phyloP scores from a whole-genome alignment of 2,888 invertebrate genomes.

The Clistopyga incitator region DNA sequence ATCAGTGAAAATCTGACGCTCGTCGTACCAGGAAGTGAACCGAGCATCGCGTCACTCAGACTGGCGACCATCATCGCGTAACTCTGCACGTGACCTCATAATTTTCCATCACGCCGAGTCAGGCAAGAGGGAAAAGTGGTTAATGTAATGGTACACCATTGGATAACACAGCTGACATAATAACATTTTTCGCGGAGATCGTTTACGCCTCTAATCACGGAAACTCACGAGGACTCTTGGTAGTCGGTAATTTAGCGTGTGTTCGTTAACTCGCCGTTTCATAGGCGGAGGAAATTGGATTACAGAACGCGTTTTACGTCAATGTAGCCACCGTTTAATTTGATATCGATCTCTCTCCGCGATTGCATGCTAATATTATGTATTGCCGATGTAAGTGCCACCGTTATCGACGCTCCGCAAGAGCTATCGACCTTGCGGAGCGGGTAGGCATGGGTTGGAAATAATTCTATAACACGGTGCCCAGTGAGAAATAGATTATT shows the following conservation, averaged over 20 bases:
- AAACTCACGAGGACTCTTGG: slow-evolving; percentile 45
- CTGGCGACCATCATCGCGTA: slow-evolving; percentile 47
- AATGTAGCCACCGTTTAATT: slow-evolving; percentile 58
- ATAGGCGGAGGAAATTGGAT: slow-evolving; percentile 52
- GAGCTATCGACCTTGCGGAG: slow-evolving; percentile 43
- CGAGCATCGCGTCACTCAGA: neutral
- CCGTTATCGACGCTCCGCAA: slow-evolving; percentile 45
- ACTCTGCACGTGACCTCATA: slow-evolving; percentile 62
- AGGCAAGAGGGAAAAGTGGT: neutral
- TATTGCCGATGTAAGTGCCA: slow-evolving; percentile 41
- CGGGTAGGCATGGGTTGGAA: slow-evolving; percentile 37
- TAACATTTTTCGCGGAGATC: slow-evolving; percentile 60
- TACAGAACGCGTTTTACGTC: slow-evolving; percentile 58
- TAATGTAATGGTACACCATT: slow-evolving; percentile 11
- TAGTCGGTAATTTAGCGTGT: slow-evolving; percentile 53
- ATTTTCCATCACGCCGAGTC: slow-evolving; percentile 55
- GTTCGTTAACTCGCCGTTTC: slow-evolving; percentile 18
- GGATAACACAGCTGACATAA: slow-evolving; percentile 47
- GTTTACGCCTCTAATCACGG: slow-evolving; percentile 65
- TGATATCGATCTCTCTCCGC: slow-evolving; percentile 59
- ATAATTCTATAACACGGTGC: slow-evolving; percentile 53
- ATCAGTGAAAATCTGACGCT: slow-evolving; percentile 42
- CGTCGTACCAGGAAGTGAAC: slow-evolving; percentile 47
- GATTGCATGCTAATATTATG: slow-evolving; percentile 65
- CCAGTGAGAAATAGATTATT: slow-evolving; percentile 59